Conservation (phyloP, 2,113 vertebrate species). For the Alectura lathami region DNA sequence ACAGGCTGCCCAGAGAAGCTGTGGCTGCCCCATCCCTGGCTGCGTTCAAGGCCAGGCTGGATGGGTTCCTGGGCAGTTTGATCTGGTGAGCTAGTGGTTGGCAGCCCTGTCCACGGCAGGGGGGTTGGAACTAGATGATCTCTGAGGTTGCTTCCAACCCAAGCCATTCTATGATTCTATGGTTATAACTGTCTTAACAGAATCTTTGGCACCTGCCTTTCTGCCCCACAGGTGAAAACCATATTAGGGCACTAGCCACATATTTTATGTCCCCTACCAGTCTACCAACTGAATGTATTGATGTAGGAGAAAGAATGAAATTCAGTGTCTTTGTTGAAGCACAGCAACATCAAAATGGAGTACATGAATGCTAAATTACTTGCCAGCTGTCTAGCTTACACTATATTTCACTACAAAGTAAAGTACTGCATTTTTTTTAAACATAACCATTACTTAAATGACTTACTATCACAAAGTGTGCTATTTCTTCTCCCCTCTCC, state of each 20-base stretch:
- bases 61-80: no score
- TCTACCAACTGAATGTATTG: background rate
- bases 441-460: background rate
- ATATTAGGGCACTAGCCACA: background rate
- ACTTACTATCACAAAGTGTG: background rate
- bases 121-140: no score
- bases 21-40: no score
- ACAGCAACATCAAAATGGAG: background rate
- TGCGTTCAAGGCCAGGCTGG: no score
- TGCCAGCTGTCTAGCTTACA: background rate
- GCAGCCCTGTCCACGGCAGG: no score
- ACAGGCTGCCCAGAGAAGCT: no score
- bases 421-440: constrained; percentile 24
- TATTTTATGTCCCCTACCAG: background rate
- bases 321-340: background rate
- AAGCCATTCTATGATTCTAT: no score
- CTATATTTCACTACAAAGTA: constrained; percentile 1
- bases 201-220: background rate
- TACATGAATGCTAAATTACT: background rate
- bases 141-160: no score
- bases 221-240: background rate
- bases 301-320: background rate
- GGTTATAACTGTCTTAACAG: background rate
- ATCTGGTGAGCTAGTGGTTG: no score
- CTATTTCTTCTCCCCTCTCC: constrained; percentile 1